Percentiles rank a stretch among this genome's conserved stretches.
These are phyloP conservation scores for Dermatemys mawii DNA, from an alignment of 2,113 vertebrate genomes.

Conservation along the genomic window DNA sequence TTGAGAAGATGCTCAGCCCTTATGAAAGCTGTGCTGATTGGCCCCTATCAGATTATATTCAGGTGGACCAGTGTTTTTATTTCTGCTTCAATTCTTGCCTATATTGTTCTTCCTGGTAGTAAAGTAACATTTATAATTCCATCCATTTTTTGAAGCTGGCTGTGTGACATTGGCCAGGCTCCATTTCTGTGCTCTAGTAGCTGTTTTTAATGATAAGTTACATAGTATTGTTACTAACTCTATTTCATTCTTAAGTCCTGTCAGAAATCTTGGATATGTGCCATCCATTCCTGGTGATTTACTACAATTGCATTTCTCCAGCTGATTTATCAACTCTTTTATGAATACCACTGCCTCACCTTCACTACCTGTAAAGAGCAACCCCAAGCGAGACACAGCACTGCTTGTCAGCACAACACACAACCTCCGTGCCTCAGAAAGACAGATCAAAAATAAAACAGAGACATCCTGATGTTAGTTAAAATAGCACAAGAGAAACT, in stretches of 20 bases:
- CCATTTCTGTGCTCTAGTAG: not conserved
- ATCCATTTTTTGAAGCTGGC: not conserved
- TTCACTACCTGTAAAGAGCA: not conserved
- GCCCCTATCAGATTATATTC: not conserved
- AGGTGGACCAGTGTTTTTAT: not conserved
- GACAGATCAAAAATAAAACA: not conserved
- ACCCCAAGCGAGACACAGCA: not conserved
- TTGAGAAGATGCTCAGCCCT: not conserved
- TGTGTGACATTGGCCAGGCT: no score
- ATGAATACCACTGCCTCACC: not conserved
- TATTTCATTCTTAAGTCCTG: constrained; percentile 10
- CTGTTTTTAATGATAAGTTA: constrained; percentile 14
- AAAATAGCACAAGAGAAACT: not conserved
- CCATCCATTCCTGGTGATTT: not conserved
- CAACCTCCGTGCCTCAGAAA: not conserved
- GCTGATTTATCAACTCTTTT: not conserved
- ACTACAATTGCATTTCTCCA: not conserved
- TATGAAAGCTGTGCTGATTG: not conserved
- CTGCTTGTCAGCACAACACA: not conserved
- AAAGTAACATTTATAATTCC: not conserved
- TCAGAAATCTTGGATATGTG: constrained; percentile 8
- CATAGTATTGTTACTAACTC: not conserved
- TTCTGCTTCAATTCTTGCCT: not conserved
- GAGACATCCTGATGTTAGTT: not conserved
- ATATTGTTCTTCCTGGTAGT: not conserved